Base-by-base conservation (phyloP, 1,140 invertebrate genomes). In the Scaptomyza montana region DNA sequence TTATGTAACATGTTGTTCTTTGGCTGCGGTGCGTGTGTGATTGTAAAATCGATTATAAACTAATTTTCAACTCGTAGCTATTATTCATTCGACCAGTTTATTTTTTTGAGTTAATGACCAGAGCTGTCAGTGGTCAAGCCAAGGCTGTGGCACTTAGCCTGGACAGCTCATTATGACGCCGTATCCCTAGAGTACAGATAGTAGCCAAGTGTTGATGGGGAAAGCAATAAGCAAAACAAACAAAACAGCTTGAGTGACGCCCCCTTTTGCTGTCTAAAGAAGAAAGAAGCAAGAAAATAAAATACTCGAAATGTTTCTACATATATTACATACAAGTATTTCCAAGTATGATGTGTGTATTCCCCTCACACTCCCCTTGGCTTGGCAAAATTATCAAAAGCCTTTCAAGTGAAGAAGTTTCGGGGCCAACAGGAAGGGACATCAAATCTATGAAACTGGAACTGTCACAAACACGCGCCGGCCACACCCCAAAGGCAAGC, bases 21-120 rank as follows among this genome's bases (percentile, higher is more conserved):
- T 36, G 33, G 60, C 55, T 47, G 33, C 1, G 2, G 1, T 77
- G 71, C 64, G 76, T 74, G 75, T 78, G 82, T 74, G 55, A 74
- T 69, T 90, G 74, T 80, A 75, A 90, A 90, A 90, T 90, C 87
- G 87, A 90, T 90, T 90, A 90, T 80, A 90, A 90, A 90, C 78
- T 78, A 87, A 90, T 90, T 90, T 89, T 82, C 81, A 77, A 77
- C 41, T 69, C 63, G 62, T 71, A 10, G 36, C 10, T 39, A 10
- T 10, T 39, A 10, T 5, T 6, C 10, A 3, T 57, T 57, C 25
- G 1, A 2, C 25, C 30, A 3, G 0, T 39, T 39, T 46, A 30
- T 43, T 41, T 16, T 60, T 61, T 53, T 36, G 36, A 53, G 21
- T 72, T 72, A 72, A 72, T 67, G 69, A 60, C 49, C 47, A 66